Percentiles rank a stretch among this genome's conserved stretches.
Evolutionary conservation across 2,888 invertebrate genomes (phyloP).

Genomic region (Drosophila koepferae): DNA sequence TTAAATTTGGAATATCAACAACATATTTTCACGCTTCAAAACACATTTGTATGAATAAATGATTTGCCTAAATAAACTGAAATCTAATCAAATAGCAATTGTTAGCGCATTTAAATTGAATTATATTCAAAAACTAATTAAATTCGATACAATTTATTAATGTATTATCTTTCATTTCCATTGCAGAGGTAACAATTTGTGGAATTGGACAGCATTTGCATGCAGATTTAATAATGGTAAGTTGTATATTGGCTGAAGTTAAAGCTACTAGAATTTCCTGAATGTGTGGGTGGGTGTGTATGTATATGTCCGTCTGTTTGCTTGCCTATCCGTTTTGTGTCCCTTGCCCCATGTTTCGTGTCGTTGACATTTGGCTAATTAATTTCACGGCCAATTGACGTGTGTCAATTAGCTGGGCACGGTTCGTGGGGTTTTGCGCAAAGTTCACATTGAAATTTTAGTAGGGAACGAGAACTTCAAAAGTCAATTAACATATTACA

Average conservation of each 20-base stretch:
- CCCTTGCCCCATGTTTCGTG: conserved; percentile 12
- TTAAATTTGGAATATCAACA: background rate
- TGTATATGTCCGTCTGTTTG: background rate
- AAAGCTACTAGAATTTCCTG: background rate
- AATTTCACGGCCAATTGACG: conserved; percentile 60
- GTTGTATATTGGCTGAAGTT: conserved; percentile 24
- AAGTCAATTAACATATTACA: conserved; percentile 25
- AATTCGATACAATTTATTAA: background rate
- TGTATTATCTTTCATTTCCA: background rate
- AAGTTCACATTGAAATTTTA: conserved; percentile 5
- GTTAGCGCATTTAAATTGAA: background rate
- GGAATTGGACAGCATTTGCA: conserved; percentile 37
- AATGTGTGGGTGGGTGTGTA: background rate
- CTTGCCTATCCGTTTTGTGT: background rate
- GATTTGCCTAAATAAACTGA: background rate
- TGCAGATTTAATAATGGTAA: conserved; percentile 66
- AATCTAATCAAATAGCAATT: background rate
- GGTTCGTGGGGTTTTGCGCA: background rate
- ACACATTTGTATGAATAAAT: background rate
- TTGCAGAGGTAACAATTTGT: conserved; percentile 50
- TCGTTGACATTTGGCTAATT: conserved; percentile 36
- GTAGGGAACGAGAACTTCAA: conserved; percentile 2
- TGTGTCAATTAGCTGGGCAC: conserved; percentile 58
- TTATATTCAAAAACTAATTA: background rate
- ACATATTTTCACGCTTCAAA: conserved; percentile 3